A percentile compares a stretch with the other conserved stretches of the same genome.
These are phyloP conservation scores for Dicentrarchus labrax DNA, from an alignment of 2,113 vertebrate species.

Conservation along the genomic window DNA sequence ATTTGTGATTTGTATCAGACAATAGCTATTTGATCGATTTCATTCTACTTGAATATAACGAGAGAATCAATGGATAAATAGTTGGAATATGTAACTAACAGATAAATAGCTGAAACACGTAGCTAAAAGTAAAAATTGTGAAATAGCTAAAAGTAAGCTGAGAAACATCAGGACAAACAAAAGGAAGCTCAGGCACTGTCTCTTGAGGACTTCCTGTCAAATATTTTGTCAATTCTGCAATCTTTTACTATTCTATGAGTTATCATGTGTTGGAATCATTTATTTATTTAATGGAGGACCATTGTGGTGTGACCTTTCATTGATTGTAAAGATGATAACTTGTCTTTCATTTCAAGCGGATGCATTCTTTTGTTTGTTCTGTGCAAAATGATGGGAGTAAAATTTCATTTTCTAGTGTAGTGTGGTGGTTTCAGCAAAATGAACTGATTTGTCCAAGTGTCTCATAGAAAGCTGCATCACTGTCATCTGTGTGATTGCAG, in stretches of 20 bases:
- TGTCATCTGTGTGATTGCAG: neutral
- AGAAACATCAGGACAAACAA: too few relatives aligned
- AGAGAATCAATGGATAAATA: neutral
- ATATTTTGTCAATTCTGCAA: too few relatives aligned
- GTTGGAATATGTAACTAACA: neutral
- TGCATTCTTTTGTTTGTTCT: neutral
- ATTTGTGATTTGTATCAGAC: neutral
- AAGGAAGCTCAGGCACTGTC: too few relatives aligned
- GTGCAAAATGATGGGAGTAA: neutral
- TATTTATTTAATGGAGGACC: neutral
- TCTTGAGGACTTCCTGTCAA: too few relatives aligned
- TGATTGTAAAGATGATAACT: neutral
- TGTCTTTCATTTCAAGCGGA: neutral
- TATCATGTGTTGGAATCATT: neutral
- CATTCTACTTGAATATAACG: neutral
- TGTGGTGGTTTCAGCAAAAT: neutral
- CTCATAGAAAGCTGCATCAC: slow-evolving; percentile 4
- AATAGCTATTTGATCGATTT: neutral
- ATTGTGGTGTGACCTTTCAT: neutral
- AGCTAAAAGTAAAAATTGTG: too few relatives aligned
- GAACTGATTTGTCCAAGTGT: neutral
- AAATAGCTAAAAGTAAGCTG: too few relatives aligned
- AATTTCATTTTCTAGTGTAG: neutral
- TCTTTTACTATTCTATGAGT: neutral
- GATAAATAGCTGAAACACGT: too few relatives aligned